Evolutionary conservation across 1,140 invertebrate species (phyloP), one percentile per base, ranked within the genome.

Genomic region (Pissodes strobi): DNA sequence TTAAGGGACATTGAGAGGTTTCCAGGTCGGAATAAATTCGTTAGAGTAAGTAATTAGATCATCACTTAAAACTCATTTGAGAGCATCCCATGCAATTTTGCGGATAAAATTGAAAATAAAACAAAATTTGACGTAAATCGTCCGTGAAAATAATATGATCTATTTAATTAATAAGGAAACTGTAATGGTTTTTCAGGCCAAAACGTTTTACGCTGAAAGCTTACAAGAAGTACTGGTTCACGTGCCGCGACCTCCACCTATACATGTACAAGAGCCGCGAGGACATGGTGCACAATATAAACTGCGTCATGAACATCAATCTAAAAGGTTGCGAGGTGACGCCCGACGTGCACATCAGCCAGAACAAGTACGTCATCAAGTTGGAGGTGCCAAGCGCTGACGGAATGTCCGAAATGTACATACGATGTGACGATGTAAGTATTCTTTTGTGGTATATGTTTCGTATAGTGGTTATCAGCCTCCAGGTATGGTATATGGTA

Each of bases 401-500:
- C 70, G 94, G 95, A 56, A 95, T 98, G 90, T 81, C 84, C 53
- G 97, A 99, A 81, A 91, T 98, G 81, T 95, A 92, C 86, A 88
- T 99, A 37, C 85, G 94, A 75, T 99, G 95, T 79, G 93, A 97
- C 69, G 89, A 90, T 69, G 93, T 97, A 82, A 86, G 88, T 80
- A 67, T 57, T 38, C 9, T 27, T 9, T 5, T 27, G 25, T n/a
- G n/a, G n/a, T n/a, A n/a, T n/a, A n/a, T n/a, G n/a, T n/a, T n/a
- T n/a, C n/a, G n/a, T n/a, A n/a, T n/a, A n/a, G n/a, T n/a, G n/a
- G n/a, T n/a, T n/a, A n/a, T n/a, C n/a, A n/a, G n/a, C n/a, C n/a
- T n/a, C n/a, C n/a, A n/a, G n/a, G n/a, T n/a, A n/a, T n/a, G n/a
- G n/a, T n/a, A n/a, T n/a, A n/a, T n/a, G n/a, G n/a, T n/a, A n/a